Percentiles rank a stretch among this genome's conserved stretches.
These are phyloP conservation scores for Suncus etruscus DNA, from an alignment of 2,113 vertebrate genomes.

Conservation along the genomic window DNA sequence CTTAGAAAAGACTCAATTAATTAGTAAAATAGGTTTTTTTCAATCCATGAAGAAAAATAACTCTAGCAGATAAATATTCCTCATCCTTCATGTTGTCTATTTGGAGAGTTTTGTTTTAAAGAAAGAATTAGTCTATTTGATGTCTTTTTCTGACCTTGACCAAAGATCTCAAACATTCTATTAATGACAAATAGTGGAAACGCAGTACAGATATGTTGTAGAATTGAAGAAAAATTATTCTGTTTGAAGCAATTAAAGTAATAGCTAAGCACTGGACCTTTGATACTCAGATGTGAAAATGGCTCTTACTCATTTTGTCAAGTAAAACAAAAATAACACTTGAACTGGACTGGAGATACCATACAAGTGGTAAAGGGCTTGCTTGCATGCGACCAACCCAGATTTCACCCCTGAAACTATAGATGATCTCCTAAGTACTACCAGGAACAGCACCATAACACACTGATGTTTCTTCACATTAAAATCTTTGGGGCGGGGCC, in stretches of 20 bases:
- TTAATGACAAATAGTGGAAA: not conserved
- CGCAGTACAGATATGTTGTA: slow-evolving; percentile 31
- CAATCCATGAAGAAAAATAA: slow-evolving; percentile 39
- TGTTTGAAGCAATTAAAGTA: not conserved
- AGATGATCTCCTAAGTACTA: no score
- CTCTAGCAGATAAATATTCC: not conserved
- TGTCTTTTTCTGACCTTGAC: slow-evolving; percentile 11
- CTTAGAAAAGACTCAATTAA: slow-evolving; percentile 23
- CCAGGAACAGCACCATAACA: no score
- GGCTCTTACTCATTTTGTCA: not conserved
- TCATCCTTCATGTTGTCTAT: not conserved
- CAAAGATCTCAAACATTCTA: slow-evolving; percentile 37
- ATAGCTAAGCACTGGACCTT: slow-evolving; percentile 5
- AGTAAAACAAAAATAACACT: no score
- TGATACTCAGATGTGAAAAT: slow-evolving; percentile 44
- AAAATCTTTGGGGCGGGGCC: no score
- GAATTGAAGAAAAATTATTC: slow-evolving; percentile 39
- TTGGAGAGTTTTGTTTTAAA: slow-evolving; percentile 4
- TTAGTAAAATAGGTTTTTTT: slow-evolving; percentile 33
- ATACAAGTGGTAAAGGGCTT: no score
- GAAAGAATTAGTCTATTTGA: slow-evolving; percentile 24
- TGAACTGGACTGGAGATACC: no score
- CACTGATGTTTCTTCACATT: no score
- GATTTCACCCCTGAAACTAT: no score
- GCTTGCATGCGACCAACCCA: no score